Percentiles rank a stretch among this genome's conserved stretches.
Evolutionary conservation across 2,888 invertebrate genomes (phyloP).

Genomic region (Dione juno): DNA sequence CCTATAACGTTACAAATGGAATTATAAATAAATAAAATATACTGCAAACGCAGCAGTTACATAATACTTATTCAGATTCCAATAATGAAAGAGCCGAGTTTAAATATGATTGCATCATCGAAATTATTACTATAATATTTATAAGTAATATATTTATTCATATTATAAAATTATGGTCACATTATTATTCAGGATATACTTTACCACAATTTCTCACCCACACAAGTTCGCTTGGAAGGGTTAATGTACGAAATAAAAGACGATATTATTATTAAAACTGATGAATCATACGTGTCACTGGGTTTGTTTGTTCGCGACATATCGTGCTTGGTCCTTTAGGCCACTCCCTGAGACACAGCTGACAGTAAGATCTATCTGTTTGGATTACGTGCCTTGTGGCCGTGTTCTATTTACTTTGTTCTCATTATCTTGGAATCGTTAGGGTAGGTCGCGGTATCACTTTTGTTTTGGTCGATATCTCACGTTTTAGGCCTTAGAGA

Average conservation of each 20-base stretch:
- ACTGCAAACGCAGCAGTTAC: not conserved
- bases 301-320: slow-evolving; percentile 47
- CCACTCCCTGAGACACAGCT: slow-evolving; percentile 54
- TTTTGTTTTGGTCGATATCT: slow-evolving; percentile 49
- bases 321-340: slow-evolving; percentile 40
- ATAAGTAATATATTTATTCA: slow-evolving; percentile 7
- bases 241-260: slow-evolving; percentile 41
- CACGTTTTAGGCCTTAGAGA: slow-evolving; percentile 28
- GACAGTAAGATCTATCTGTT: slow-evolving; percentile 70
- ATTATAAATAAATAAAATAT: not conserved
- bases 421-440: slow-evolving; percentile 60
- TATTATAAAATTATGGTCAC: slow-evolving; percentile 34
- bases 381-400: slow-evolving; percentile 70
- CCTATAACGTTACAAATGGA: not conserved
- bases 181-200: slow-evolving; percentile 32
- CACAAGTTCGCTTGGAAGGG: slow-evolving; percentile 29
- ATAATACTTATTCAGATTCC: not conserved
- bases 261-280: slow-evolving; percentile 50
- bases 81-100: not conserved
- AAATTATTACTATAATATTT: slow-evolving; percentile 4
- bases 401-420: slow-evolving; percentile 57
- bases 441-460: slow-evolving; percentile 53
- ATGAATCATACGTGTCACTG: slow-evolving; percentile 51
- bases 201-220: slow-evolving; percentile 39
- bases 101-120: not conserved